Conservation (phyloP, 2,797 vertebrate genomes). For the Gymnothorax javanicus region DNA sequence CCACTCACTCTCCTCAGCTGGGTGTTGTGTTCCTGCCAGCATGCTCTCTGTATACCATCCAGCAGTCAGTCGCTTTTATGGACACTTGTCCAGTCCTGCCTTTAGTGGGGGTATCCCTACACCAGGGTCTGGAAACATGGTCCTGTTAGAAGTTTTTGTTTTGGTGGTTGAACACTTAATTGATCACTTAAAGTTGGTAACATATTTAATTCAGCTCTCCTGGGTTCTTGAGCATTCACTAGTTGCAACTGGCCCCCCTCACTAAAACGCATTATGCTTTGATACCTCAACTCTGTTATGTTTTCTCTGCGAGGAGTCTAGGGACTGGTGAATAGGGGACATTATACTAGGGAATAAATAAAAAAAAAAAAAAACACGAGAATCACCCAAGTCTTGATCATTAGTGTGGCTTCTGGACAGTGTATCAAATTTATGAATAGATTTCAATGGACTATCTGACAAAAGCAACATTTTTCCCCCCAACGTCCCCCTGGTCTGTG, state of each 20-base stretch:
- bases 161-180: not conserved
- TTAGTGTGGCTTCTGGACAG: not conserved
- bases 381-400: not conserved
- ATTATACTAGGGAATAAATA: not conserved
- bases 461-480: not conserved
- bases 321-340: not conserved
- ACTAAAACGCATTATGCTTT: not conserved
- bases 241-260: not conserved
- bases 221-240: not conserved
- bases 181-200: not conserved
- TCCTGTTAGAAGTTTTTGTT: not conserved
- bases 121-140: not conserved
- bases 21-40: slow-evolving; percentile 70
- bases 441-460: not conserved
- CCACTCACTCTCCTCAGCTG: slow-evolving; percentile 44
- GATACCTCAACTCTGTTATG: not conserved
- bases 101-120: not conserved
- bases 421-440: not conserved
- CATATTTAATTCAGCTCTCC: not conserved
- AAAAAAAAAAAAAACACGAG: not conserved
- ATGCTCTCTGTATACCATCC: slow-evolving; percentile 74
- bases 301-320: not conserved
- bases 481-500: not conserved
- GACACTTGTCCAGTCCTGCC: not conserved
- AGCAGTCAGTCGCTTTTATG: slow-evolving; percentile 57